Base-by-base conservation (phyloP, 2,797 vertebrate species). In the Tokudaia muenninki region DNA sequence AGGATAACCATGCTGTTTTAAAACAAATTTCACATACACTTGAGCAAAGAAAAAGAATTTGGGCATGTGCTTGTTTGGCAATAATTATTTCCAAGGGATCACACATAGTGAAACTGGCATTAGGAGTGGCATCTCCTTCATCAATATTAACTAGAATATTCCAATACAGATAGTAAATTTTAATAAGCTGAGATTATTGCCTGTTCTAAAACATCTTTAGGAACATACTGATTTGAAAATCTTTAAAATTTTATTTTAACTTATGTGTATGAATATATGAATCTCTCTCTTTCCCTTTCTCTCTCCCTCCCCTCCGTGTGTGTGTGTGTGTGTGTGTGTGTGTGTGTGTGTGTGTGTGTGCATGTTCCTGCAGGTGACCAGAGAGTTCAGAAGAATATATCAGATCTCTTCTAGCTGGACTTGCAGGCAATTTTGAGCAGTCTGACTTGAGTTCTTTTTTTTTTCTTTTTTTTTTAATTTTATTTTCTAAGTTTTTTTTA, bases 21-120 rank as follows among this genome's bases (percentile, higher is more conserved):
- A 8, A 63, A 80, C 22, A 12, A 70, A 77, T 75, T 97, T 90
- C 87, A 92, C 8, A 0, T 78, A 29, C 79, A 59, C n/a, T 22
- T 14, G 14, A 81, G 67, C 96, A 97, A 57, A 70, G 95, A 57
- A 65, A 96, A 65, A 24, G 50, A 8, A 95, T 34, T n/a, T 91
- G 37, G 8, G 61, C 21, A 67, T 95, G 83, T 97, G 52, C 72
- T 79, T 93, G 24, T 14, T 94, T 97, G 34, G 93, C 22, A 34
- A 96, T 83, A 87, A 10, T 81, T 3, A 57, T 19, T 22, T 97
- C 59, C 79, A 31, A 82, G 74, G 50, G 63, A 92, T 21, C 75
- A 79, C 55, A 31, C 10, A 78, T 41, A 4, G 6, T 55, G 72
- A 89, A 89, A 90, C 70, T 19, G 50, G 70, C 34, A 9, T 55